Conservation (phyloP, 2,888 invertebrate genomes). For the Harpalus rufipes region DNA sequence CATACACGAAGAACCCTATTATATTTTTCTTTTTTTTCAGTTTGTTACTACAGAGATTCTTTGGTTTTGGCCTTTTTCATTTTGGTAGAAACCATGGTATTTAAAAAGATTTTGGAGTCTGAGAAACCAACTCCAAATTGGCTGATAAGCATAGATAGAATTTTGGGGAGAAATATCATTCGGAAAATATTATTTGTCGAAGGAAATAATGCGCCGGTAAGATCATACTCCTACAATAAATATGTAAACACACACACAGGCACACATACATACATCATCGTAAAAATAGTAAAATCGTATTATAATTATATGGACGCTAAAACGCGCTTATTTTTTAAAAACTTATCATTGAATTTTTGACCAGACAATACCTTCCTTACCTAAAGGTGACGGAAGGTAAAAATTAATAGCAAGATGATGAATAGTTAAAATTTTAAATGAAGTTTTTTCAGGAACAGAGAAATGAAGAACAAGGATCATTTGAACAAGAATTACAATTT, state of each 20-base stretch:
- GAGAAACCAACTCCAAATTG: slow-evolving; percentile 44
- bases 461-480: slow-evolving; percentile 22
- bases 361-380: no score
- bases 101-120: slow-evolving; percentile 27
- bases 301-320: no score
- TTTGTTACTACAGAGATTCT: slow-evolving; percentile 42
- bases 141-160: slow-evolving; percentile 16
- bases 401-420: no score
- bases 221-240: background rate
- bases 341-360: no score
- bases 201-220: background rate
- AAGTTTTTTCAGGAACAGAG: slow-evolving; percentile 24
- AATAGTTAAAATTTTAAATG: no score
- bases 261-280: no score
- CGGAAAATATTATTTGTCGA: slow-evolving; percentile 45
- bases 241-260: no score
- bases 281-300: no score
- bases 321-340: no score
- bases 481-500: slow-evolving; percentile 25
- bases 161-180: slow-evolving; percentile 8
- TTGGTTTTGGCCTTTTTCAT: slow-evolving; percentile 16
- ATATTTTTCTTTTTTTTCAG: slow-evolving; percentile 19
- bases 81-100: slow-evolving; percentile 35
- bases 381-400: no score
- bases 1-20: no score